Base-by-base conservation (phyloP, 2,797 vertebrate species). In the Chloroceryle amazona region DNA sequence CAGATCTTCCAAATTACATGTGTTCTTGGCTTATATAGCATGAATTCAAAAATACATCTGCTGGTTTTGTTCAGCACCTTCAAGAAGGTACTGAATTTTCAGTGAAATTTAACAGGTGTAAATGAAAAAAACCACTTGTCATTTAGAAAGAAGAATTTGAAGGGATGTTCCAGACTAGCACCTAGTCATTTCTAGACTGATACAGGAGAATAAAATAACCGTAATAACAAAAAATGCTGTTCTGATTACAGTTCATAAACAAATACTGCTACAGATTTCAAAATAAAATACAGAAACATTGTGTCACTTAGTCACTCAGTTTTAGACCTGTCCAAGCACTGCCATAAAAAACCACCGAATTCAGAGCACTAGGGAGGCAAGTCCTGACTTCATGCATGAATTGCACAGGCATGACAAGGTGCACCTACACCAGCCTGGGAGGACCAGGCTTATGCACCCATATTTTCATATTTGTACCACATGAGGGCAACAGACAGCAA, bases 381-480 rank as follows among this genome's bases (percentile, higher is more conserved):
- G 6, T 29, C 33, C 57, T 70, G 37, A 18, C 35, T 41, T 66
- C 9, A 15, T 4, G 16, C 51, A 29, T 0, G 1, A 47, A 49
- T 6, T 25, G n/a, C 57, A 35, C n/a, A 33, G 23, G 46, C 42
- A 60, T 44, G 54, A 18, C 0, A 5, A 46, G 37, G 3, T 23
- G 41, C 58, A 57, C 9, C 49, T 31, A 12, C 6, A 31, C 51
- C 42, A 22, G n/a, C 13, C 49, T 11, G 23, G 86, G 67, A 71
- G 47, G 63, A 46, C 4, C n/a, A 52, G 67, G 4, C 16, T 26
- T 3, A 2, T 0, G 14, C 11, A 15, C 1, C 51, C 17, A 5
- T 8, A 15, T 31, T 90, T 67, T 54, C 41, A 25, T 6, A 28
- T 49, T 39, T 57, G 21, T 39, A 62, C 84, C 67, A 72, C 76